These are phyloP conservation scores for Chymomyza procnemis DNA, from an alignment of 2,888 invertebrate species.

Conservation along the genomic window DNA sequence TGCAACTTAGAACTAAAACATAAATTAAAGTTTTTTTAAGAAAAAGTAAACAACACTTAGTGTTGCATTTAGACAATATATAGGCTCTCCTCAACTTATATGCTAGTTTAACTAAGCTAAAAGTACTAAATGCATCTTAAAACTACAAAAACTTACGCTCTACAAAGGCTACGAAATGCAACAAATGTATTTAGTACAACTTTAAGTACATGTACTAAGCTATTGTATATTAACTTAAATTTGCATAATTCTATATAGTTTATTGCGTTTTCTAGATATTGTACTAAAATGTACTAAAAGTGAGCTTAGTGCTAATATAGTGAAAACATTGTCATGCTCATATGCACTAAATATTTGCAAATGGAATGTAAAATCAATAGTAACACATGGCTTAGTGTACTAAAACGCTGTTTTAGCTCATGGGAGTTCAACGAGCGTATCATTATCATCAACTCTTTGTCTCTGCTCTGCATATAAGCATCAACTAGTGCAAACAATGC, in stretches of 20 bases:
- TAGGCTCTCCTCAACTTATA: constrained; percentile 36
- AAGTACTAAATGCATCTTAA: not conserved
- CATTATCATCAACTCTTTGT: no score
- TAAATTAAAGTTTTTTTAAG: constrained; percentile 5
- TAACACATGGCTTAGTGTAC: not conserved
- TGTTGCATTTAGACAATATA: constrained; percentile 40
- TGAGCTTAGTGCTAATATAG: constrained; percentile 15
- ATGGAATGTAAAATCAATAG: not conserved
- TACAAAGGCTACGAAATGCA: not conserved
- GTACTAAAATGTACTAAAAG: constrained; percentile 70
- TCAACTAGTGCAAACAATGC: not conserved
- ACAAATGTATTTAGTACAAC: not conserved
- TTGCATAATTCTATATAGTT: constrained; percentile 17
- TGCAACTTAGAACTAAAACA: constrained; percentile 17
- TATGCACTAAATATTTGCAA: not conserved
- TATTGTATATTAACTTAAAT: not conserved
- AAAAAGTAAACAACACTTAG: constrained; percentile 65
- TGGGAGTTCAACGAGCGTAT: no score
- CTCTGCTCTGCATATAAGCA: no score
- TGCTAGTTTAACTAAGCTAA: not conserved
- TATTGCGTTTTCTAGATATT: constrained; percentile 61
- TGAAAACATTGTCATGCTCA: not conserved
- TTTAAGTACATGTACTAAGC: not conserved
- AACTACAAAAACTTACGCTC: not conserved
- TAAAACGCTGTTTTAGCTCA: not conserved